These are phyloP conservation scores for Sinohyriopsis cumingii DNA, from an alignment of 2,888 invertebrate species.

Conservation along the genomic window DNA sequence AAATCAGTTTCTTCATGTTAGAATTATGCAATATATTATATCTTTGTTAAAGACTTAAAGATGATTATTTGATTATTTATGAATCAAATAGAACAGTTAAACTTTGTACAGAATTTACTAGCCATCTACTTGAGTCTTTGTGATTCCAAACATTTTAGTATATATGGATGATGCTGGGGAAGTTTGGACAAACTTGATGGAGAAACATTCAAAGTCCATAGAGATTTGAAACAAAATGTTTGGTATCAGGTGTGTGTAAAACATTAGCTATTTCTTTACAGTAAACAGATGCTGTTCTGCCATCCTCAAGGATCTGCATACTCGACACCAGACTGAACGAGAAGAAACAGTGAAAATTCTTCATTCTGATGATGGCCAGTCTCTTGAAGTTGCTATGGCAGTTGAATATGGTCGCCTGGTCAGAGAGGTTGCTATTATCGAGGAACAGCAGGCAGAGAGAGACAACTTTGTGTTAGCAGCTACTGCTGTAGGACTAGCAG, in stretches of 20 bases:
- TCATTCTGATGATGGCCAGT: slow-evolving; percentile 26
- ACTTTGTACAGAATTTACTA: no score
- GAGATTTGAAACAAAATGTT: not conserved
- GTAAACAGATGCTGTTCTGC: slow-evolving; percentile 43
- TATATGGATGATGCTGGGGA: not conserved
- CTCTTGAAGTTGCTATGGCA: slow-evolving; percentile 21
- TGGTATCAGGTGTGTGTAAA: no score
- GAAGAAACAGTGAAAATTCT: slow-evolving; percentile 34
- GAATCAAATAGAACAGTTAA: no score
- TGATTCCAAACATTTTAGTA: no score
- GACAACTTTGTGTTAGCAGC: slow-evolving; percentile 39
- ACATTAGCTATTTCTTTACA: slow-evolving; percentile 6
- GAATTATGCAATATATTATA: no score
- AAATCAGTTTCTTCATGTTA: no score
- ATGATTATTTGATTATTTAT: no score
- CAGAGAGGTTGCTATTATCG: slow-evolving; percentile 45
- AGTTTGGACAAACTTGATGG: not conserved
- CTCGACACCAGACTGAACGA: slow-evolving; percentile 47
- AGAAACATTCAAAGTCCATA: no score
- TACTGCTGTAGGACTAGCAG: slow-evolving; percentile 58
- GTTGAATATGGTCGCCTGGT: slow-evolving; percentile 46
- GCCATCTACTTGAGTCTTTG: no score
- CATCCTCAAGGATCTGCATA: slow-evolving; percentile 33
- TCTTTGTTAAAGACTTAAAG: not conserved
- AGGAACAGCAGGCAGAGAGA: slow-evolving; percentile 33